These are phyloP conservation scores for Lemur catta DNA, from an alignment of 2,797 vertebrate genomes.

Conservation along the genomic window DNA sequence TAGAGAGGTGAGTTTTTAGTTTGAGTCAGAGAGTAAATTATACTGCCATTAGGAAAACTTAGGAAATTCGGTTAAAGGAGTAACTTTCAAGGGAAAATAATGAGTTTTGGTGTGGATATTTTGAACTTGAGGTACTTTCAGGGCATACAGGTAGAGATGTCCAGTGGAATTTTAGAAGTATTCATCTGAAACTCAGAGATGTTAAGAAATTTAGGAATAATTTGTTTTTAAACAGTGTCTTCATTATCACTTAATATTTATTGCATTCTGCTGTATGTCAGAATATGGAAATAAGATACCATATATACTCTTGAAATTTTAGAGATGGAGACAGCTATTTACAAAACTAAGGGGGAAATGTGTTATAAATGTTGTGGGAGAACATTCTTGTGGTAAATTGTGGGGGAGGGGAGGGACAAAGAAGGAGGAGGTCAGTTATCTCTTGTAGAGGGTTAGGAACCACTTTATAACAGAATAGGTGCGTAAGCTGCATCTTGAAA, in stretches of 20 bases:
- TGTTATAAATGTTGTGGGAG: background rate
- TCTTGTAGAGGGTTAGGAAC: background rate
- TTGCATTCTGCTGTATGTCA: background rate
- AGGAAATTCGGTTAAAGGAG: constrained; percentile 6
- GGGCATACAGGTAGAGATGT: background rate
- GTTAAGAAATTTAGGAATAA: background rate
- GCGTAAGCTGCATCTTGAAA: background rate
- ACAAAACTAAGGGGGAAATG: background rate
- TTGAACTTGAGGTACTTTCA: background rate
- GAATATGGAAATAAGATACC: constrained; percentile 29
- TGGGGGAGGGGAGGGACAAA: background rate
- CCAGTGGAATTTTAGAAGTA: background rate
- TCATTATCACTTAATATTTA: background rate
- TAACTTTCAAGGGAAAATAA: background rate
- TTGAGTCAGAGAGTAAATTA: background rate
- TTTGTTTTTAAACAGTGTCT: background rate
- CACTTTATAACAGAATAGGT: background rate
- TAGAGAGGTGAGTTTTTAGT: background rate
- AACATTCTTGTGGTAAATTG: background rate
- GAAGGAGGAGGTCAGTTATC: background rate
- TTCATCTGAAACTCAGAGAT: background rate
- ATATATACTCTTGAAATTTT: background rate
- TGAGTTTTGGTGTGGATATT: background rate
- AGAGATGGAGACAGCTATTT: background rate
- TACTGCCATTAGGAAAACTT: background rate